Evolutionary conservation across 2,888 invertebrate species (phyloP).

Genomic region (Cheilosia grossa): DNA sequence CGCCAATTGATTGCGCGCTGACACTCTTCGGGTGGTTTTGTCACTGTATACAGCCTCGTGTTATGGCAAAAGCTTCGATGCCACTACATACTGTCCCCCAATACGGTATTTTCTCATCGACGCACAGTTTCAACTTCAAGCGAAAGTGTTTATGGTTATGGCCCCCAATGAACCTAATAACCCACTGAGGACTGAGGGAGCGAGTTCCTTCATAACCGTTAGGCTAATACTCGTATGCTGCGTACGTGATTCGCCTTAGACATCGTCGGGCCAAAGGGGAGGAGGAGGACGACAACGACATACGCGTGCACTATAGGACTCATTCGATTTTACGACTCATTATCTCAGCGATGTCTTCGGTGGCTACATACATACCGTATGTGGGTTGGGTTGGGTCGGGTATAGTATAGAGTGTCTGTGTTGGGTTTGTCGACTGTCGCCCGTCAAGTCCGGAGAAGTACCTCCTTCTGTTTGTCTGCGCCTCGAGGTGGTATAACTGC

Average conservation of each 20-base stretch:
- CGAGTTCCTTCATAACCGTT: slow-evolving; percentile 41
- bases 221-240: slow-evolving; percentile 65
- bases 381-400: not conserved
- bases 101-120: slow-evolving; percentile 6
- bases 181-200: slow-evolving; percentile 45
- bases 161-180: slow-evolving; percentile 54
- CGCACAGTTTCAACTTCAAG: slow-evolving; percentile 29
- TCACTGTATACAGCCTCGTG: slow-evolving; percentile 29
- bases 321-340: slow-evolving; percentile 70
- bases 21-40: slow-evolving; percentile 53
- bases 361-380: not conserved
- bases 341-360: slow-evolving; percentile 56
- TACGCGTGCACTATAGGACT: slow-evolving; percentile 26
- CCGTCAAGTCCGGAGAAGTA: slow-evolving; percentile 4
- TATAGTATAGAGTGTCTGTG: not conserved
- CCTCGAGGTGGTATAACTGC: slow-evolving; percentile 48
- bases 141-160: slow-evolving; percentile 71
- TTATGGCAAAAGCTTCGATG: slow-evolving; percentile 19
- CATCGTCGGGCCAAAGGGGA: slow-evolving; percentile 23
- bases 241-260: slow-evolving; percentile 69
- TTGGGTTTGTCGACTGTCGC: slow-evolving; percentile 42
- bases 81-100: not conserved
- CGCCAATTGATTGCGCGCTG: slow-evolving; percentile 62
- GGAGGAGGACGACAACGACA: not conserved
- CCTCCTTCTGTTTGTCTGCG: slow-evolving; percentile 20